phyloP scores from a whole-genome alignment of 2,888 invertebrate species.

The Unio delphinus region DNA sequence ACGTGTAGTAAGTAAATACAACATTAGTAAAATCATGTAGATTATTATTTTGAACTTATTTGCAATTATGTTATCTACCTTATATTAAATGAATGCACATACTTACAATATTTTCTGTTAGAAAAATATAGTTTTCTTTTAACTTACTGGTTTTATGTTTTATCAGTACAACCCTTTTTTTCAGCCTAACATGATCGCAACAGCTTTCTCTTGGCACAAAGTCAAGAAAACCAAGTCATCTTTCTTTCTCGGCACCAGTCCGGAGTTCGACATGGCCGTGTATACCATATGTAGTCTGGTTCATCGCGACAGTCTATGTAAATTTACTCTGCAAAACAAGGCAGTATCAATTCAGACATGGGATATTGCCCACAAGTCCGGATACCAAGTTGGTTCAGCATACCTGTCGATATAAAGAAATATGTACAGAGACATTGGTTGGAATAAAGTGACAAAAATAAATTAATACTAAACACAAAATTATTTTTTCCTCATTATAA shows the following conservation, averaged over 20 bases:
- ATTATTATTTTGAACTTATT: too few species aligned
- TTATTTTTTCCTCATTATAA: too few species aligned
- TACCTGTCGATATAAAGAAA: conserved; percentile 35
- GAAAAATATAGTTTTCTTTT: too few species aligned
- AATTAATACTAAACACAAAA: too few species aligned
- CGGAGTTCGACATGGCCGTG: conserved; percentile 91
- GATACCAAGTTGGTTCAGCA: conserved; percentile 47
- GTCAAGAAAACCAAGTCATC: conserved; percentile 45
- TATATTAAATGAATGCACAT: too few species aligned
- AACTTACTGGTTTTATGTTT: too few species aligned
- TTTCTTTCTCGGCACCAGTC: conserved; percentile 76
- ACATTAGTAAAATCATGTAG: too few species aligned
- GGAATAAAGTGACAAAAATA: too few species aligned
- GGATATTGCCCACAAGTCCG: conserved; percentile 43
- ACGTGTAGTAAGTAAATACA: too few species aligned
- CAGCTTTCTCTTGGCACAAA: conserved; percentile 49
- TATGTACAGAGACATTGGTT: too few species aligned
- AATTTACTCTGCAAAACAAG: conserved; percentile 81
- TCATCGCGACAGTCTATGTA: conserved; percentile 82
- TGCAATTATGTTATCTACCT: too few species aligned
- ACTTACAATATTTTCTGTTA: too few species aligned
- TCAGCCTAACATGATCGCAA: conserved; percentile 42
- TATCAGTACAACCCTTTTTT: conserved; percentile 9
- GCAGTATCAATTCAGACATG: conserved; percentile 82
- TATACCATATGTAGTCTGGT: conserved; percentile 90